phyloP scores from a whole-genome alignment of 2,888 invertebrate genomes.

The Chaetoderma sp. region DNA sequence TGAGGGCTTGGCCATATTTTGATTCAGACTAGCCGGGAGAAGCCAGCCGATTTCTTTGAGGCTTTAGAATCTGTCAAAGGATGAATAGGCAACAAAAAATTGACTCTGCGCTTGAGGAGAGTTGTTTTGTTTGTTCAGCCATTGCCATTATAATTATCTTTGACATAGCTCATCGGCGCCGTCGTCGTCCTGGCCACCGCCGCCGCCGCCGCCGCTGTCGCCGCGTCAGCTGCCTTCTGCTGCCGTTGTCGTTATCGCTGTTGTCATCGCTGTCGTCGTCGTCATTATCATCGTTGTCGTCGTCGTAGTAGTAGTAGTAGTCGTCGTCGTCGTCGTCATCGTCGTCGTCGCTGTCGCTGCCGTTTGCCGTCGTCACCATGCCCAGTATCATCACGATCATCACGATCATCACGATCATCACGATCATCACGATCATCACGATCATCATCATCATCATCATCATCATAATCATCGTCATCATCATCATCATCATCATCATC shows the following conservation, averaged over 20 bases:
- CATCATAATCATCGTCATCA: not conserved
- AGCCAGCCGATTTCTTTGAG: too few relatives aligned
- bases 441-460: conserved; percentile 3
- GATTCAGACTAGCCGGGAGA: too few relatives aligned
- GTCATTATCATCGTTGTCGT: conserved; percentile 2
- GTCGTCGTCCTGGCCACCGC: not conserved
- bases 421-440: not conserved
- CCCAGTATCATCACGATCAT: not conserved
- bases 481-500: not conserved
- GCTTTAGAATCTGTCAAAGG: too few relatives aligned
- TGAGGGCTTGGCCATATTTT: too few relatives aligned
- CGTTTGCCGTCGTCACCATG: not conserved
- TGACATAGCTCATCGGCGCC: not conserved
- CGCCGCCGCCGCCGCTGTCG: too few relatives aligned
- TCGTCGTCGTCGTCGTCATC: not conserved
- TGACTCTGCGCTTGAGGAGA: too few relatives aligned
- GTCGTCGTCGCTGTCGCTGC: not conserved
- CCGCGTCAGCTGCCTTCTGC: not conserved
- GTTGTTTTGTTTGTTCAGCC: too few relatives aligned
- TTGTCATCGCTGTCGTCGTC: not conserved
- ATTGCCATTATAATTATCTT: not conserved
- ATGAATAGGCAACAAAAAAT: too few relatives aligned
- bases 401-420: not conserved
- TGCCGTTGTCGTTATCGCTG: not conserved
- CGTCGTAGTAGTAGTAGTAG: too few relatives aligned